Base-by-base conservation (phyloP, 2,888 invertebrate genomes). In the Hipparchia sbordonii region DNA sequence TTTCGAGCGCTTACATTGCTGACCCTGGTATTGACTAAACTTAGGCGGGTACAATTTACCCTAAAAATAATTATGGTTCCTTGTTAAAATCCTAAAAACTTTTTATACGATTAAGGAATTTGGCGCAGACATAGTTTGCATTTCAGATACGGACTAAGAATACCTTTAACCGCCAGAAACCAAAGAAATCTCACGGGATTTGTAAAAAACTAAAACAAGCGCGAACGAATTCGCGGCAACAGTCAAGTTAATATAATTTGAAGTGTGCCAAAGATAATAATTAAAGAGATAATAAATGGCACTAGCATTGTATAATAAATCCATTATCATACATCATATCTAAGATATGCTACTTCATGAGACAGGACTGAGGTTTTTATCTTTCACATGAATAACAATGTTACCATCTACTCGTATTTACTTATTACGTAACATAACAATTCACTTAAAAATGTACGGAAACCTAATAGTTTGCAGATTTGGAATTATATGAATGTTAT, bases 261-360 rank as follows among this genome's bases (percentile, higher is more conserved):
- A 23, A 63, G 48, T 63, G 63, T 51, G 63, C 63, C 63, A 63
- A 63, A 63, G 63, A 63, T 48, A 62, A 4, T 13, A 46, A 23
- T 23, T 23, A 23, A 23, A 46, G 13, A 63, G 48, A 51, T 63
- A 63, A 48, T 48, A 48, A 13, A 13, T 48, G 23, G 48, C 48
- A 61, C 45, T 63, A 23, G 23, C 63, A 23, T 9, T 51, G 13
- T 48, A 63, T 51, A 23, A 63, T 63, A 13, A 45, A 48, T 23
- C 48, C n/a, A 48, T 48, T 45, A 48, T 63, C 63, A 51, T 10
- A 12, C 33, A 65, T 10, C 51, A 12, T 52, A 63, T 23, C 33
- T 65, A 39, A 52, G 65, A 65, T 65, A 65, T 12, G 52, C 65
- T 65, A 52, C 65, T 65, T 33, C 7, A 52, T 6, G 51, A 9